Conservation (phyloP, 64 coral and sea anemone genomes). For the Actinia equina region DNA sequence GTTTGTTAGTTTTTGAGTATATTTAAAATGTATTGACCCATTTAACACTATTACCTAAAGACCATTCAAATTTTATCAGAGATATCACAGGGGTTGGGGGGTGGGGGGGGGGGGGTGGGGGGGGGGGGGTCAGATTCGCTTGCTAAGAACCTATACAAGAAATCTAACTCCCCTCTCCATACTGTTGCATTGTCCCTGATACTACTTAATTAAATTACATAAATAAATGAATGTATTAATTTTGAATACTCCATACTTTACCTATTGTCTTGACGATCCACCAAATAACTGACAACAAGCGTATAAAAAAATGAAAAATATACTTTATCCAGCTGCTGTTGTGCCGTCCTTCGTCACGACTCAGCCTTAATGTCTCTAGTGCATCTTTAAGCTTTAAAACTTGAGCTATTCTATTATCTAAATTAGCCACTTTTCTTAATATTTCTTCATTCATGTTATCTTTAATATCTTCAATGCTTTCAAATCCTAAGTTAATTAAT, state of each 20-base stretch:
- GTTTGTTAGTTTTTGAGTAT: no score
- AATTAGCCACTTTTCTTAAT: constrained; percentile 11
- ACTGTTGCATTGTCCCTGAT: no score
- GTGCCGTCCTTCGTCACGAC: background rate
- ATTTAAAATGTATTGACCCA: no score
- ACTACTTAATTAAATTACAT: no score
- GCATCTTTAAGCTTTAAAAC: constrained; percentile 25
- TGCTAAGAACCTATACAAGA: no score
- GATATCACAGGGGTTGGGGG: no score
- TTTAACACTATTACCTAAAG: no score
- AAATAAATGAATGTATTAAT: background rate
- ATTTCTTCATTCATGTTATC: constrained; percentile 20
- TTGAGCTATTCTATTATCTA: background rate
- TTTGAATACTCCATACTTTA: background rate
- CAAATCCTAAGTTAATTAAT: constrained; percentile 47
- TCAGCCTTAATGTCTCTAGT: background rate
- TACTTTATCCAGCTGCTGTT: background rate
- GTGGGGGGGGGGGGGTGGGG: no score
- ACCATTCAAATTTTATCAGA: no score
- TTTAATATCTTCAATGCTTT: constrained; percentile 28
- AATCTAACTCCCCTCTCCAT: no score
- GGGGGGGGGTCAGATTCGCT: no score
- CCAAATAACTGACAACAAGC: constrained; percentile 33
- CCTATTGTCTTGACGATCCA: constrained; percentile 31
- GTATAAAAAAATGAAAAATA: constrained; percentile 7